Evolutionary conservation across 2,797 vertebrate genomes (phyloP).

Genomic region (Enteromius thamalakanensis): DNA sequence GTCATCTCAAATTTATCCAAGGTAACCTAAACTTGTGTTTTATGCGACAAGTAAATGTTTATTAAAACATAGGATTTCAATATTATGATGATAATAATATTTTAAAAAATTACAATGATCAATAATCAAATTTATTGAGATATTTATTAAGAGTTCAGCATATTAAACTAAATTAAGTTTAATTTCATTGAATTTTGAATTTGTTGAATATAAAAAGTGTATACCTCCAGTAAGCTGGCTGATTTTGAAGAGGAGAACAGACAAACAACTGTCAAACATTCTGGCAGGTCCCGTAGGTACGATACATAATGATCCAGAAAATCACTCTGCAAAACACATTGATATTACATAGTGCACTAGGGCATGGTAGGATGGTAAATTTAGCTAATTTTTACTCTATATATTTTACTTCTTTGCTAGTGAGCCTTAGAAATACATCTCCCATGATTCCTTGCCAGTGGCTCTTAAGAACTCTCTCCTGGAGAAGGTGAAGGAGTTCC

Average conservation of each 20-base stretch:
- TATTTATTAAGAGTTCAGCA: background rate
- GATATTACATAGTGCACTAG: background rate
- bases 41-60: background rate
- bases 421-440: conserved; percentile 94
- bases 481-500: conserved; percentile 91
- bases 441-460: conserved; percentile 96
- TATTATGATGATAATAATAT: background rate
- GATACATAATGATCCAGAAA: conserved; percentile 95
- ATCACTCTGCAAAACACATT: conserved; percentile 81
- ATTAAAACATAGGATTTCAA: background rate
- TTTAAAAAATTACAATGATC: background rate
- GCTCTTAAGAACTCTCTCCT: conserved; percentile 91
- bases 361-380: background rate
- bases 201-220: conserved; percentile 2
- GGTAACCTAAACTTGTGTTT: background rate
- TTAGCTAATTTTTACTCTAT: background rate
- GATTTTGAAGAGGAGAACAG: conserved; percentile 72
- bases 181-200: background rate
- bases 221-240: conserved; percentile 74
- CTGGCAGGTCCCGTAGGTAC: conserved; percentile 93
- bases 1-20: background rate
- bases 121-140: background rate
- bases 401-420: conserved; percentile 88
- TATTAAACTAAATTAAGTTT: background rate
- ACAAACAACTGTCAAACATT: conserved; percentile 89